These are phyloP conservation scores for Antennarius maculatus DNA, from an alignment of 2,797 vertebrate species.

Conservation along the genomic window DNA sequence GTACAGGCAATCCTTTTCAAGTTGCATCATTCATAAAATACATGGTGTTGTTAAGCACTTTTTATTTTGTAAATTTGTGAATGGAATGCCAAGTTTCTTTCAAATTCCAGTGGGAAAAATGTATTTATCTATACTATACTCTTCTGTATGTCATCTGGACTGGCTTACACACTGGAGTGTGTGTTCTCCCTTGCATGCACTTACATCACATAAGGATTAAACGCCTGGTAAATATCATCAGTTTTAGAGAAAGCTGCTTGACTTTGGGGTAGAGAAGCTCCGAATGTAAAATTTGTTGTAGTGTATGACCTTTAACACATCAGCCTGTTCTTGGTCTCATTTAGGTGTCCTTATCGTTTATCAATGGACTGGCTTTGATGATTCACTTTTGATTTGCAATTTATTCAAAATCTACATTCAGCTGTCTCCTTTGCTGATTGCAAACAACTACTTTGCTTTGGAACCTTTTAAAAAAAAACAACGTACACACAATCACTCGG, in stretches of 20 bases:
- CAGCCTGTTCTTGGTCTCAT: neutral
- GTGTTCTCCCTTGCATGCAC: neutral
- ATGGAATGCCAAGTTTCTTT: conserved; percentile 41
- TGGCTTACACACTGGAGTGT: neutral
- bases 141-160: conserved; percentile 28
- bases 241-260: neutral
- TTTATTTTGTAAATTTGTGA: neutral
- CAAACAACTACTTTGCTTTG: conserved; percentile 14
- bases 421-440: conserved; percentile 23
- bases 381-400: neutral
- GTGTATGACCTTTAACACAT: neutral
- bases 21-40: conserved; percentile 39
- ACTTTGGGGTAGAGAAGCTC: neutral
- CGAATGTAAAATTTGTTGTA: neutral
- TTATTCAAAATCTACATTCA: conserved; percentile 5
- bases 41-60: conserved; percentile 1
- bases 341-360: conserved; percentile 6
- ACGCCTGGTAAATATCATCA: neutral
- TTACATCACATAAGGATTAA: conserved; percentile 2
- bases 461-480: conserved; percentile 19
- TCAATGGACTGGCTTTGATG: neutral
- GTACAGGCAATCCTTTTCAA: conserved; percentile 39
- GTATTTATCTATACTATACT: conserved; percentile 22
- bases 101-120: conserved; percentile 25
- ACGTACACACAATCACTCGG: conserved; percentile 10